Percentiles rank a stretch among this genome's conserved stretches.
phyloP scores from a whole-genome alignment of 2,797 vertebrate species.

The Lacerta viridis region DNA sequence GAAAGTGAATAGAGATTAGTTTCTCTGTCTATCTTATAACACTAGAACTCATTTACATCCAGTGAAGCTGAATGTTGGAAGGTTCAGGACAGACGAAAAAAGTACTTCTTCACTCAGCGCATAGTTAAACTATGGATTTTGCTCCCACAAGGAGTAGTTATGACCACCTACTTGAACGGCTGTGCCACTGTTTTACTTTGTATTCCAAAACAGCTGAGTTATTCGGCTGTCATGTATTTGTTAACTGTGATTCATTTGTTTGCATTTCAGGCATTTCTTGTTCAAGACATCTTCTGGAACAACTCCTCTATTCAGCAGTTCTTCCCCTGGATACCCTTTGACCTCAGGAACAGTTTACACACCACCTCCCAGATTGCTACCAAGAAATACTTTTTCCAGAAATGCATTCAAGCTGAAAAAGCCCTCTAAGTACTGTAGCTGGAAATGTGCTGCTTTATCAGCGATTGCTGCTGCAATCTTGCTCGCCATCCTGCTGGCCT shows the following conservation, averaged over 20 bases:
- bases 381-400: constrained; percentile 98
- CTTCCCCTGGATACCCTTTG: constrained; percentile 95
- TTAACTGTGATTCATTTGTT: constrained; percentile 63
- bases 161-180: too few relatives aligned
- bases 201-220: not conserved
- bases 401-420: constrained; percentile 99
- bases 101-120: too few relatives aligned
- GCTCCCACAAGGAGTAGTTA: too few relatives aligned
- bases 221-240: constrained; percentile 38
- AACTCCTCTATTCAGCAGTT: constrained; percentile 97
- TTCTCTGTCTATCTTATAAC: too few relatives aligned
- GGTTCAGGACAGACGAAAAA: too few relatives aligned
- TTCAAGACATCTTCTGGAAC: constrained; percentile 99
- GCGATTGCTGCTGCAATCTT: constrained; percentile 94
- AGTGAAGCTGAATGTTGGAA: too few relatives aligned
- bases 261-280: constrained; percentile 93
- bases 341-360: constrained; percentile 98
- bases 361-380: constrained; percentile 94
- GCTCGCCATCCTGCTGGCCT: constrained; percentile 94
- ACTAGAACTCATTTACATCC: too few relatives aligned
- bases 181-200: not conserved
- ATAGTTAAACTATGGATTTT: too few relatives aligned
- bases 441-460: constrained; percentile 97
- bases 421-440: constrained; percentile 98
- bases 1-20: too few relatives aligned